These are phyloP conservation scores for Hypomecis punctinalis DNA, from an alignment of 2,888 invertebrate genomes.

Conservation along the genomic window DNA sequence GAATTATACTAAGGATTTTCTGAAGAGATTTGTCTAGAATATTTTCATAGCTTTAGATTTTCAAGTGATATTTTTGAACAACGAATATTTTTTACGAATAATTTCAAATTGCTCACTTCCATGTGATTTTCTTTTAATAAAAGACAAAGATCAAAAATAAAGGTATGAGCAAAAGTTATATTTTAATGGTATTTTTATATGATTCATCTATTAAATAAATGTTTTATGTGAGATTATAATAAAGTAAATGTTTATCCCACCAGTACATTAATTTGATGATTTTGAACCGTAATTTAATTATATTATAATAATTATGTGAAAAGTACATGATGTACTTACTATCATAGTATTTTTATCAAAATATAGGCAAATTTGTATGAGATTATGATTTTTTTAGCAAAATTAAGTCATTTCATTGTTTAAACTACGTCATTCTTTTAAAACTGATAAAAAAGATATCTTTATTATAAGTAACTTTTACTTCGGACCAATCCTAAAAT, in stretches of 20 bases:
- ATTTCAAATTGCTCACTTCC: conserved; percentile 24
- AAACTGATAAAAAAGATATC: too few species aligned
- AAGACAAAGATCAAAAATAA: conserved; percentile 20
- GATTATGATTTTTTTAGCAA: too few species aligned
- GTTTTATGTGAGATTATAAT: conserved; percentile 13
- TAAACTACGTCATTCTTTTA: too few species aligned
- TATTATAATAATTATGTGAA: neutral
- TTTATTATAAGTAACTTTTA: too few species aligned
- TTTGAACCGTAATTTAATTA: neutral
- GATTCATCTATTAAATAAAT: conserved; percentile 11
- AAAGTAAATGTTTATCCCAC: conserved; percentile 23
- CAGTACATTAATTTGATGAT: conserved; percentile 18
- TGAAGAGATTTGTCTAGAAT: too few species aligned
- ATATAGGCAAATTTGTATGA: too few species aligned
- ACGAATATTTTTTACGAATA: conserved; percentile 31
- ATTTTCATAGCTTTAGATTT: neutral
- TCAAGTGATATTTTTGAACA: conserved; percentile 22
- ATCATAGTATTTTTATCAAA: too few species aligned
- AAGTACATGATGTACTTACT: conserved; percentile 2
- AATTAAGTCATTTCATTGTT: too few species aligned
- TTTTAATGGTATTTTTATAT: conserved; percentile 2
- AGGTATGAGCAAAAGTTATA: conserved; percentile 1
- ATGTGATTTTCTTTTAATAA: conserved; percentile 20
- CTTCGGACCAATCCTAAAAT: too few species aligned
- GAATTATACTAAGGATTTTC: too few species aligned